A percentile compares a stretch with the other conserved stretches of the same genome.
These are phyloP conservation scores for Aradophagus sp. DNA, from an alignment of 1,140 invertebrate species.

Conservation along the genomic window DNA sequence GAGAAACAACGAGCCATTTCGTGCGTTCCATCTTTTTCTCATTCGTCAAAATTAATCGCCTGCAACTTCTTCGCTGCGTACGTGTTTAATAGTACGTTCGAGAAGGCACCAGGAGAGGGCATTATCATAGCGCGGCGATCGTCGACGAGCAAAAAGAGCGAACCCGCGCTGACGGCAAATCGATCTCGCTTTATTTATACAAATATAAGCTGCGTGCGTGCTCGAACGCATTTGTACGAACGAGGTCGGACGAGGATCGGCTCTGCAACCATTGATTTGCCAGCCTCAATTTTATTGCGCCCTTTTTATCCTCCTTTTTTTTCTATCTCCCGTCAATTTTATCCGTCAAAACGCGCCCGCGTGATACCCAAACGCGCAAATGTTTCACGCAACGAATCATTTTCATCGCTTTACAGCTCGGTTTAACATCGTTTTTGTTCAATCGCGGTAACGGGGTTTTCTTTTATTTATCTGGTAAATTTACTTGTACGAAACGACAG, in stretches of 20 bases:
- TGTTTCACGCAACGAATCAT: too few relatives aligned
- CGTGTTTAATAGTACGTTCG: constrained; percentile 1
- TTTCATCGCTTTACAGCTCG: too few relatives aligned
- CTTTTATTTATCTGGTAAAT: too few relatives aligned
- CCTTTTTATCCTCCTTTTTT: constrained; percentile 4
- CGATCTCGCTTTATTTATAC: constrained; percentile 31
- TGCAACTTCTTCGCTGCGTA: too few relatives aligned
- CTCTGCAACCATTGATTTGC: constrained; percentile 33
- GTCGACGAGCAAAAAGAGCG: constrained; percentile 42
- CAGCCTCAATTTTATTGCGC: constrained; percentile 36
- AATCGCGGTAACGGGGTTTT: too few relatives aligned
- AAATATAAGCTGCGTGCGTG: constrained; percentile 38
- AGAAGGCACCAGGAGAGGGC: constrained; percentile 3
- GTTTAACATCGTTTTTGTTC: too few relatives aligned
- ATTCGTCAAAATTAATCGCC: too few relatives aligned
- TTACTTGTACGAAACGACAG: too few relatives aligned
- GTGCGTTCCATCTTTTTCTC: too few relatives aligned
- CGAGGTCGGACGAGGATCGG: constrained; percentile 40
- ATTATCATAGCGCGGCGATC: constrained; percentile 28
- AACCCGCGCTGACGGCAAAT: constrained; percentile 44
- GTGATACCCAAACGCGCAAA: too few relatives aligned
- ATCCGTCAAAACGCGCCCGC: not conserved
- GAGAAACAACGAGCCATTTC: too few relatives aligned
- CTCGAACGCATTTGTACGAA: constrained; percentile 39
- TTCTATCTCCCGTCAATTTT: not conserved